These are phyloP conservation scores for Hippocampus kuda DNA, from an alignment of 2,797 vertebrate genomes.

Conservation along the genomic window DNA sequence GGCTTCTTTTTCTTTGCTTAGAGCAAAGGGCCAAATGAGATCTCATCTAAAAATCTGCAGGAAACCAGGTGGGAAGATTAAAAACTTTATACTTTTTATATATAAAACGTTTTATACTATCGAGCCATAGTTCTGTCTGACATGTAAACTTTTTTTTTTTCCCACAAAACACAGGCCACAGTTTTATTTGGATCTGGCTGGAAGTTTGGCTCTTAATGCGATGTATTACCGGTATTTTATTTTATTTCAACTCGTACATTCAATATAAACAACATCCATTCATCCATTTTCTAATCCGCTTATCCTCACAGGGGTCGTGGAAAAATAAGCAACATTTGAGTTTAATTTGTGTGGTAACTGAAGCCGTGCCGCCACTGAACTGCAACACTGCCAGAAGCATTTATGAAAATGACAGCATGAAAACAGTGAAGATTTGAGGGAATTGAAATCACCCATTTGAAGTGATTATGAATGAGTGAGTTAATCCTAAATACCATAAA, in stretches of 20 bases:
- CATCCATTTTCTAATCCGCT: too few relatives aligned
- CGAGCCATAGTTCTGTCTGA: neutral
- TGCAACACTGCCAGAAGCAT: neutral
- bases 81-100: too few relatives aligned
- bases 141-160: neutral
- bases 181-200: too few relatives aligned
- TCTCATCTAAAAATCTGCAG: neutral
- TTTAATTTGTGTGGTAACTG: too few relatives aligned
- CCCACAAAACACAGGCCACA: too few relatives aligned
- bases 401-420: neutral
- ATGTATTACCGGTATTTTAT: too few relatives aligned
- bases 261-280: neutral
- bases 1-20: too few relatives aligned
- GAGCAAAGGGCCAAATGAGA: neutral
- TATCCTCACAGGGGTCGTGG: too few relatives aligned
- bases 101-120: neutral
- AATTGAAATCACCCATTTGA: neutral
- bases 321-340: neutral
- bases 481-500: neutral
- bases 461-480: neutral
- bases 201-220: too few relatives aligned
- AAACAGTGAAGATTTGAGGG: neutral
- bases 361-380: neutral
- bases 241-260: neutral
- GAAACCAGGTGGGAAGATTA: neutral